Evolutionary conservation across 2,888 invertebrate species (phyloP).

Genomic region (Ochropacha duplaris): DNA sequence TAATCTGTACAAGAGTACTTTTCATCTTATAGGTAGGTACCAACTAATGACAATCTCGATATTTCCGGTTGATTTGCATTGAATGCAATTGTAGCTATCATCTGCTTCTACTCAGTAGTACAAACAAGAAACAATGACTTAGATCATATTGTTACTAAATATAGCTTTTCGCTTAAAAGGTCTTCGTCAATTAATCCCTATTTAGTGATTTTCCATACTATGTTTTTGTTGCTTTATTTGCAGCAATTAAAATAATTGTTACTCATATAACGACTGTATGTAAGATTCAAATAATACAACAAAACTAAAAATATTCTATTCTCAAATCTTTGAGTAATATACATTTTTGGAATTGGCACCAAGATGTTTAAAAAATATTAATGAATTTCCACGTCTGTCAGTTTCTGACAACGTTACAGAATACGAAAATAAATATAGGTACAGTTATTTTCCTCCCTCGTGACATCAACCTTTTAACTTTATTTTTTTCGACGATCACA

Average conservation of each 20-base stretch:
- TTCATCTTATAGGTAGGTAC: slow-evolving; percentile 19
- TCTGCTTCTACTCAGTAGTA: slow-evolving; percentile 27
- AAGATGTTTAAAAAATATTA: not conserved
- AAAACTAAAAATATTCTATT: not conserved
- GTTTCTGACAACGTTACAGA: not conserved
- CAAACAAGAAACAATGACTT: slow-evolving; percentile 32
- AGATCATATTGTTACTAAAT: slow-evolving; percentile 33
- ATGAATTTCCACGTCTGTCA: not conserved
- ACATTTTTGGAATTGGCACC: not conserved
- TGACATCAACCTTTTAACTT: slow-evolving; percentile 59
- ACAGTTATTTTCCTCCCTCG: slow-evolving; percentile 45
- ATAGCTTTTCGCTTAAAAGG: slow-evolving; percentile 18
- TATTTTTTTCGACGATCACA: slow-evolving; percentile 44
- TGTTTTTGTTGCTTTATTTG: not conserved
- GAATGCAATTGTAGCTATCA: slow-evolving; percentile 49
- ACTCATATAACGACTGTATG: no score
- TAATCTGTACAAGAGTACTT: slow-evolving; percentile 1
- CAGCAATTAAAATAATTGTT: no score
- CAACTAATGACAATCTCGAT: slow-evolving; percentile 29
- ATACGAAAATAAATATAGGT: not conserved
- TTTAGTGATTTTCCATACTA: not conserved
- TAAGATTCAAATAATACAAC: not conserved
- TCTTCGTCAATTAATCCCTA: not conserved
- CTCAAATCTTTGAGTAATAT: not conserved
- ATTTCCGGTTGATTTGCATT: slow-evolving; percentile 68